Evolutionary conservation across 2,113 vertebrate species (phyloP).

Genomic region (Syngnathus floridae): DNA sequence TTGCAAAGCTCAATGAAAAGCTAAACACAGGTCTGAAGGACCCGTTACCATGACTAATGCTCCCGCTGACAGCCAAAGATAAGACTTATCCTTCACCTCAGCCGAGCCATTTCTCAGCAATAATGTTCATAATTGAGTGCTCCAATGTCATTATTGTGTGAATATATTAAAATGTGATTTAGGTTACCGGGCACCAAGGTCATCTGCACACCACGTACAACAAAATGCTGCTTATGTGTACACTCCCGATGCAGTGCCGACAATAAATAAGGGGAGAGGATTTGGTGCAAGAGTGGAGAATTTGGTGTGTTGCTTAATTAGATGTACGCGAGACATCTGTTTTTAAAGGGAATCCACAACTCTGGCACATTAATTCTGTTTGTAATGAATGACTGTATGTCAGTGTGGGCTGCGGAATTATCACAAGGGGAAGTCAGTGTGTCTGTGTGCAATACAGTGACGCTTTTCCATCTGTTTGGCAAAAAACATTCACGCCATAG

Average conservation of each 20-base stretch:
- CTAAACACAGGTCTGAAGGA: constrained; percentile 89
- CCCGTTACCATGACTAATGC: constrained; percentile 94
- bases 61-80: constrained; percentile 95
- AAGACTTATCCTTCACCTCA: constrained; percentile 96
- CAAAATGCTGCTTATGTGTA: constrained; percentile 19
- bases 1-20: constrained; percentile 92
- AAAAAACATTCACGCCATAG: constrained; percentile 52
- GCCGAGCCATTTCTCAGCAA: constrained; percentile 94
- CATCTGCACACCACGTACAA: constrained; percentile 37
- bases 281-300: constrained; percentile 37
- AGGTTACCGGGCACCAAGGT: constrained; percentile 63
- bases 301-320: constrained; percentile 63
- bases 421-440: constrained; percentile 50
- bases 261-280: constrained; percentile 39
- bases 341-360: constrained; percentile 66
- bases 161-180: constrained; percentile 75
- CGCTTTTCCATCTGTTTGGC: constrained; percentile 71
- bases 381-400: constrained; percentile 69
- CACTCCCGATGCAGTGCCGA: constrained; percentile 5
- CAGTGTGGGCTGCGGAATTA: constrained; percentile 62
- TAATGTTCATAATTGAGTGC: constrained; percentile 96
- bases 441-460: constrained; percentile 60
- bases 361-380: constrained; percentile 69
- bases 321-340: constrained; percentile 65
- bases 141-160: constrained; percentile 89